phyloP scores from a whole-genome alignment of 2,797 vertebrate genomes.

The Helarctos malayanus region DNA sequence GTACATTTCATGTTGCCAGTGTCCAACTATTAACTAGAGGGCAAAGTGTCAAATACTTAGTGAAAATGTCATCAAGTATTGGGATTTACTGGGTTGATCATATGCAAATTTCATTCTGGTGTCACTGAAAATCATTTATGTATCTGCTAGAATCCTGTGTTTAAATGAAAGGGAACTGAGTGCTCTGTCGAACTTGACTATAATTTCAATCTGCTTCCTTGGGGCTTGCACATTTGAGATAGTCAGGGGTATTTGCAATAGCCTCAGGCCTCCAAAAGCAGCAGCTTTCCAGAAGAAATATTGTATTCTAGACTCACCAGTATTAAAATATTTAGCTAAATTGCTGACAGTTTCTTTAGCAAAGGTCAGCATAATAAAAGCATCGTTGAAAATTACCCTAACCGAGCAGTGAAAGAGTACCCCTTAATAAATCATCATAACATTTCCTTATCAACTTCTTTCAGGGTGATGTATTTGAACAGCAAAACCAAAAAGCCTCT shows the following conservation, averaged over 20 bases:
- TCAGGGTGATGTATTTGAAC: neutral
- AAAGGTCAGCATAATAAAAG: conserved; percentile 59
- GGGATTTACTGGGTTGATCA: conserved; percentile 23
- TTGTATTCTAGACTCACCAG: neutral
- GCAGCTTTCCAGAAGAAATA: neutral
- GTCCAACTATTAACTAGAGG: conserved; percentile 26
- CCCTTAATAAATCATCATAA: neutral
- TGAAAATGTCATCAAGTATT: conserved; percentile 32
- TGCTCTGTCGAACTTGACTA: neutral
- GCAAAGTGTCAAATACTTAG: conserved; percentile 56
- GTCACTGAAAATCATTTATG: conserved; percentile 22
- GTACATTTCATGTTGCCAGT: conserved; percentile 21
- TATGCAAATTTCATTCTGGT: conserved; percentile 57
- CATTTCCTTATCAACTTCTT: neutral
- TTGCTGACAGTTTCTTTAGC: conserved; percentile 49
- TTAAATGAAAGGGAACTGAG: conserved; percentile 43
- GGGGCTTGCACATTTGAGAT: neutral
- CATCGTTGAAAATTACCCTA: neutral
- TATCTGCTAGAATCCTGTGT: conserved; percentile 39
- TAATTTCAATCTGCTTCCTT: conserved; percentile 27
- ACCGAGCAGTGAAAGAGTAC: neutral
- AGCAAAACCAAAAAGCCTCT: neutral
- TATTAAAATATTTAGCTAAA: conserved; percentile 68
- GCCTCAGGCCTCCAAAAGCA: neutral
- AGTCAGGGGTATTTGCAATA: neutral